A percentile compares a stretch with the other conserved stretches of the same genome.
Conservation (phyloP, 2,888 invertebrate genomes). For the Oasisia sp. region DNA sequence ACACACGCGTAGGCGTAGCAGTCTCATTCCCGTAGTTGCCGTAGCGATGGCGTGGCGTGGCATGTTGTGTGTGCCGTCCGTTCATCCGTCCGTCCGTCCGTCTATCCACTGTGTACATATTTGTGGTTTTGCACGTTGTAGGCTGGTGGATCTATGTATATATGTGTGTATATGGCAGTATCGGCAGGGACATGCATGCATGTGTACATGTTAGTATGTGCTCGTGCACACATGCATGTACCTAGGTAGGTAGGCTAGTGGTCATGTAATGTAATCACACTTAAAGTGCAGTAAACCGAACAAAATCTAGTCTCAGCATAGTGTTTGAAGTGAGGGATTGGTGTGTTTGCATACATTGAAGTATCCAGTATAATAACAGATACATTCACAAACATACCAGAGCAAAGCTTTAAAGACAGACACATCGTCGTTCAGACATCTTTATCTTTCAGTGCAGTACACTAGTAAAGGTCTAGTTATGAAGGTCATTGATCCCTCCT, state of each 20-base stretch:
- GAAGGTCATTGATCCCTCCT: not conserved
- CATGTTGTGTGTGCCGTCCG: too few relatives aligned
- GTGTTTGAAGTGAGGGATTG: not conserved
- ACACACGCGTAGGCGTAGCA: not conserved
- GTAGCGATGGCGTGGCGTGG: conserved; percentile 8
- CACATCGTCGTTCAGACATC: not conserved
- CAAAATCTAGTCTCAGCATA: not conserved
- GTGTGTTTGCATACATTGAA: not conserved
- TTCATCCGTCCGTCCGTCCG: too few relatives aligned
- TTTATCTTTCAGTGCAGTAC: not conserved
- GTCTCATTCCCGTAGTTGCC: not conserved
- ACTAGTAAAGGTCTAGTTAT: not conserved
- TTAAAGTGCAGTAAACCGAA: not conserved
- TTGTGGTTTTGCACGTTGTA: not conserved
- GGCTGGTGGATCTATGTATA: not conserved
- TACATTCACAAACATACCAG: not conserved
- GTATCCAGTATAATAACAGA: not conserved
- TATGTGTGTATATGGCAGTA: not conserved
- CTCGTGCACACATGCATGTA: not conserved
- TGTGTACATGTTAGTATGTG: not conserved
- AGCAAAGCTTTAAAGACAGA: not conserved
- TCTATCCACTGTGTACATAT: not conserved
- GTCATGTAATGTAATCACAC: not conserved
- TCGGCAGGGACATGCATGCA: conserved; percentile 6
- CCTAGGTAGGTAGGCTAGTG: not conserved